These are phyloP conservation scores for Prunella himalayana DNA, from an alignment of 2,113 vertebrate species.

Conservation along the genomic window DNA sequence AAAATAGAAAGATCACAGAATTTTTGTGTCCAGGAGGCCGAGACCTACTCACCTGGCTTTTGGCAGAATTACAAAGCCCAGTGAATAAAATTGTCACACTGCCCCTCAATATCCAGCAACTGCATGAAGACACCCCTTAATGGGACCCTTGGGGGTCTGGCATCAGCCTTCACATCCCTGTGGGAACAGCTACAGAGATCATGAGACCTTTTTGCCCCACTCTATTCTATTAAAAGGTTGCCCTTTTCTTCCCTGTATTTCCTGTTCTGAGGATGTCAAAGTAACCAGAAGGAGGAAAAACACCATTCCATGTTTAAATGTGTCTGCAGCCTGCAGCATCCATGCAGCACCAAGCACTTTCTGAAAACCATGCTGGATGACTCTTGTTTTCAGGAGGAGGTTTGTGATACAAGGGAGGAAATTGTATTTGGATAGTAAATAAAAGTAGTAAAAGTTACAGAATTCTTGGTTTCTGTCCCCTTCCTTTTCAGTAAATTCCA, in stretches of 20 bases:
- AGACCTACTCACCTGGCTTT: neutral
- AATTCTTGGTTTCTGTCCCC: neutral
- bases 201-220: accelerated
- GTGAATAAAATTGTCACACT: too few relatives aligned
- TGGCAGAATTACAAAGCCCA: neutral
- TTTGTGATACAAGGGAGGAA: neutral
- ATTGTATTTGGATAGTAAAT: neutral
- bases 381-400: neutral
- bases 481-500: neutral
- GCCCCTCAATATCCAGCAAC: neutral
- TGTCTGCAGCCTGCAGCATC: neutral
- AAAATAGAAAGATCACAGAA: too few relatives aligned
- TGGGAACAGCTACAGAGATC: neutral
- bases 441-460: neutral
- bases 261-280: neutral
- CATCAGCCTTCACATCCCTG: neutral
- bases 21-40: neutral
- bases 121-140: neutral
- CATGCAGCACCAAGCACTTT: neutral
- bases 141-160: too few relatives aligned
- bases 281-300: neutral
- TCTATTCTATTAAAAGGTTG: neutral
- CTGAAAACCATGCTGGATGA: neutral
- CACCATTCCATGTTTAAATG: accelerated
- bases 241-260: neutral